Base-by-base conservation (phyloP, 37 sponge, comb jelly and placozoan genomes). In the Theonella swinhoei region DNA sequence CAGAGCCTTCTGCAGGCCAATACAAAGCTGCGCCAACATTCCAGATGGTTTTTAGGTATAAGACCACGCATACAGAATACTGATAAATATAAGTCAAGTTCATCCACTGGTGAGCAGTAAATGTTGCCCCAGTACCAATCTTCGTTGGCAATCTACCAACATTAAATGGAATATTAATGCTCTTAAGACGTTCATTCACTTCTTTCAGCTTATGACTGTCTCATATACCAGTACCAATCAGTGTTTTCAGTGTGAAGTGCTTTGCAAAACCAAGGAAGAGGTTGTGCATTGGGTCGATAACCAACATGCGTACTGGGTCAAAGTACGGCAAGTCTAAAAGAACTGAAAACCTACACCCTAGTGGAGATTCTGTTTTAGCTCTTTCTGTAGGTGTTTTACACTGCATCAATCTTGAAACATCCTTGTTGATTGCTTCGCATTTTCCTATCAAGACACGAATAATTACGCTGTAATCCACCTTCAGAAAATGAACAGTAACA, bases 211-310 rank as follows among this genome's bases (percentile, higher is more conserved):
- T 2, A 32, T 19, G 19, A 71, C 2, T 33, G 0, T 29, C 22
- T 1, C 78, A 63, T 19, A 76, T 42, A 1, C 42, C 38, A 3
- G n/a, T 3, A 4, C 34, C 37, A 32, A 84, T 39, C 61, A 26
- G 30, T 7, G 71, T 64, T 1, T 36, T 77, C 32, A 33, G 32
- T 22, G 43, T 30, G 2, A 80, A 42, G 8, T 30, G 71, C 34
- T 82, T 82, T 1, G 83, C 64, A 0, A 42, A 39, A n/a, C 83
- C 83, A 23, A 73, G 65, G 26, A 58, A 84, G 11, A 76, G 59
- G 63, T 73, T 74, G 35, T 82, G 83, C 83, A 82, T 82, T 59
- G 83, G 74, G 25, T 82, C 74, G 35, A 82, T 39, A 0, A 73
- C 28, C 3, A 62, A 63, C 74, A 73, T 72, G 7, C 28, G 1